A percentile compares a stretch with the other conserved stretches of the same genome.
Conservation (phyloP, 2,113 vertebrate species). For the Mandrillus leucophaeus region DNA sequence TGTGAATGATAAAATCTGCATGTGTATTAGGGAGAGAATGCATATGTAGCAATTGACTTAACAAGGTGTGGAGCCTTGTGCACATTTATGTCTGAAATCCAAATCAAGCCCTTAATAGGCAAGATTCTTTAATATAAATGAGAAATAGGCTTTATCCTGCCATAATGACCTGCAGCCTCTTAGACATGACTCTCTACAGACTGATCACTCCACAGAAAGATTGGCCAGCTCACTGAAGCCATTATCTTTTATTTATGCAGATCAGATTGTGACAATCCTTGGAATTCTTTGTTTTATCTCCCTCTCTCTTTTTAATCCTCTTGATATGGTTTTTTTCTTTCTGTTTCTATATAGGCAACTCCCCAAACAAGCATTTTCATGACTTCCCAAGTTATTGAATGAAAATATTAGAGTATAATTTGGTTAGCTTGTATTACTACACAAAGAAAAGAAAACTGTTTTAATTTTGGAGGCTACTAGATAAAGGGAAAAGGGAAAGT, state of each 20-base stretch:
- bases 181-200: constrained; percentile 77
- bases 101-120: constrained; percentile 79
- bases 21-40: constrained; percentile 62
- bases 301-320: constrained; percentile 16
- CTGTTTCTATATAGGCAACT: constrained; percentile 64
- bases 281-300: constrained; percentile 68
- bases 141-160: constrained; percentile 77
- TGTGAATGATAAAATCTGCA: constrained; percentile 60
- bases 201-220: constrained; percentile 69
- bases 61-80: constrained; percentile 69
- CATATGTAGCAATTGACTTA: constrained; percentile 76
- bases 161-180: constrained; percentile 78
- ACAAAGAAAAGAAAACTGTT: constrained; percentile 72
- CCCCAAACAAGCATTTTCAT: constrained; percentile 73
- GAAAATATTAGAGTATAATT: constrained; percentile 75
- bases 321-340: constrained; percentile 46
- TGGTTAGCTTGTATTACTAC: constrained; percentile 72
- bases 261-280: constrained; percentile 76
- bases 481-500: constrained; percentile 55
- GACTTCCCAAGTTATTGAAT: constrained; percentile 69
- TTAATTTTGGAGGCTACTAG: constrained; percentile 75
- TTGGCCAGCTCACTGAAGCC: constrained; percentile 66
- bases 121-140: constrained; percentile 80
- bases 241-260: constrained; percentile 81
- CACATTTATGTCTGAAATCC: constrained; percentile 70